Evolutionary conservation across 2,888 invertebrate species (phyloP).

Genomic region (Amphimallon solstitiale): DNA sequence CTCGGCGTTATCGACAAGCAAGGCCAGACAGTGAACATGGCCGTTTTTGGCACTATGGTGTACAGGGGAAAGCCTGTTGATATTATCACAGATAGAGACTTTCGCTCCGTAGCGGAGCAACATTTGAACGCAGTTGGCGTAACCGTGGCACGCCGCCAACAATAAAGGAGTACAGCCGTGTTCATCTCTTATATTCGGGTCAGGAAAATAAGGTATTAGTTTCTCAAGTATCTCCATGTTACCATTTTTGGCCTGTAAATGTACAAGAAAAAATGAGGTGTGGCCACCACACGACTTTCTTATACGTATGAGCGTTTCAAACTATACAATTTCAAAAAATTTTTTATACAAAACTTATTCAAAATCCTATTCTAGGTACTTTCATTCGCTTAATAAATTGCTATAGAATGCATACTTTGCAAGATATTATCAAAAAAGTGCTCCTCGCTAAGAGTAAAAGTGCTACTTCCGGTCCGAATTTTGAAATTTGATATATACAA

Average conservation of each 20-base stretch:
- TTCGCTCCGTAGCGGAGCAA: constrained; percentile 68
- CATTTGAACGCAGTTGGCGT: constrained; percentile 67
- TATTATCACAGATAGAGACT: constrained; percentile 63
- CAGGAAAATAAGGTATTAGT: constrained; percentile 66
- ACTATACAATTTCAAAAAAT: too few relatives aligned
- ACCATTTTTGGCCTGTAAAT: constrained; percentile 65
- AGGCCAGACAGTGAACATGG: constrained; percentile 66
- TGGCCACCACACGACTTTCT: too few relatives aligned
- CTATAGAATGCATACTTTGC: too few relatives aligned
- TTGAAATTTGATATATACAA: too few relatives aligned
- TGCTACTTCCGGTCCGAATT: too few relatives aligned
- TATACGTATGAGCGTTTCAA: too few relatives aligned
- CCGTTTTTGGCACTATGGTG: constrained; percentile 64
- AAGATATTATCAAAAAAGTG: too few relatives aligned
- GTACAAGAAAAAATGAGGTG: too few relatives aligned
- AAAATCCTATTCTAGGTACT: too few relatives aligned
- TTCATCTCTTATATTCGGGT: constrained; percentile 68
- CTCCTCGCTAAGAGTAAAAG: too few relatives aligned
- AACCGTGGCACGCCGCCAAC: constrained; percentile 68
- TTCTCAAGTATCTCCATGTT: constrained; percentile 67
- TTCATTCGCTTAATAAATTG: too few relatives aligned
- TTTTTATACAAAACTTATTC: too few relatives aligned
- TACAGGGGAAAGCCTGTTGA: constrained; percentile 57
- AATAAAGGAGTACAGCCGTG: constrained; percentile 70
- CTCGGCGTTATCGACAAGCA: constrained; percentile 66